Conservation (phyloP, 2,888 invertebrate genomes). For the Acutogordius australiensis region DNA sequence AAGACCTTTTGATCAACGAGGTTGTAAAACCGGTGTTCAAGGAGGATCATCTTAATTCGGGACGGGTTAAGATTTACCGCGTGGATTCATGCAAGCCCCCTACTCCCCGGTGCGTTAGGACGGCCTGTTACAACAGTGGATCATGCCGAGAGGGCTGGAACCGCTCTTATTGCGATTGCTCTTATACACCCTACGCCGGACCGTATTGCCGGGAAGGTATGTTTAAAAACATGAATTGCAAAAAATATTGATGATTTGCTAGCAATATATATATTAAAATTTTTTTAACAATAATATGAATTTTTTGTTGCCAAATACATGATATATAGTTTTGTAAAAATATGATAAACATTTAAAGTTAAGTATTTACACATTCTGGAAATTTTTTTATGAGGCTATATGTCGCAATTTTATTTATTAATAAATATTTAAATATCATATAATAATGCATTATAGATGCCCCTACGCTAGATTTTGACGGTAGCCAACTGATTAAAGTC, state of each 20-base stretch:
- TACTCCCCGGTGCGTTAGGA: neutral
- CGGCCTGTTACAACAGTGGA: slow-evolving; percentile 5
- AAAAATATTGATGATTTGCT: too few species aligned
- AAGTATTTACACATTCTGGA: too few species aligned
- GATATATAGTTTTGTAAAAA: too few species aligned
- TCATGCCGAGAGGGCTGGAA: slow-evolving; percentile 15
- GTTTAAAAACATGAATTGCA: too few species aligned
- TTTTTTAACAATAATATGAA: too few species aligned
- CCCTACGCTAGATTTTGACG: slow-evolving; percentile 7
- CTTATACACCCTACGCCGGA: slow-evolving; percentile 20
- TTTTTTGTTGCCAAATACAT: too few species aligned
- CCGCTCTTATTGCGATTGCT: slow-evolving; percentile 21
- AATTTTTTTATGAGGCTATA: too few species aligned
- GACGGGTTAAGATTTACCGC: neutral
- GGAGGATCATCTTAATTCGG: neutral
- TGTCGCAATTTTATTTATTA: too few species aligned
- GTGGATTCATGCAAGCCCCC: neutral
- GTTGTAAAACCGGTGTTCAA: neutral
- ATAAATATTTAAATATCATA: too few species aligned
- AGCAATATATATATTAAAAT: too few species aligned
- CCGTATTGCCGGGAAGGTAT: slow-evolving; percentile 18
- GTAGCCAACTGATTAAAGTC: slow-evolving; percentile 6
- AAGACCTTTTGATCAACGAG: neutral
- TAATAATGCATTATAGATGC: slow-evolving; percentile 10
- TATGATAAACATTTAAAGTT: too few species aligned